These are phyloP conservation scores for Scaptomyza caliginosa DNA, from an alignment of 2,888 invertebrate species.

Conservation along the genomic window DNA sequence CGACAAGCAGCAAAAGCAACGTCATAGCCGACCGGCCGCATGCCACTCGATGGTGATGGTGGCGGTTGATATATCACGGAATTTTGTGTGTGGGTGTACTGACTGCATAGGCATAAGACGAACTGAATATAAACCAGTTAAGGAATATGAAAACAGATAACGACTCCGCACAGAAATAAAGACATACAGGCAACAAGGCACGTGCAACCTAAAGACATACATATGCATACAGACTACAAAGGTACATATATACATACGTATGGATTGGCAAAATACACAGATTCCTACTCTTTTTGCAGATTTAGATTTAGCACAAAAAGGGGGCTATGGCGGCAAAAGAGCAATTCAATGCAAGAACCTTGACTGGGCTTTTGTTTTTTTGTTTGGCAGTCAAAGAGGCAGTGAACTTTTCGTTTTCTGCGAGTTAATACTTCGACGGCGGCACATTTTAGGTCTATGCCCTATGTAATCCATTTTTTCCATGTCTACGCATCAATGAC, in stretches of 20 bases:
- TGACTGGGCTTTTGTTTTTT: constrained; percentile 67
- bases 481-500: too few species aligned
- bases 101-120: constrained; percentile 54
- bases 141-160: constrained; percentile 80
- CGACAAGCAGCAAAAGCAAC: constrained; percentile 14
- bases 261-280: constrained; percentile 4
- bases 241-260: not conserved
- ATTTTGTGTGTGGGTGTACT: constrained; percentile 80
- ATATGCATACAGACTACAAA: constrained; percentile 21
- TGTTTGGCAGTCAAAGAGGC: constrained; percentile 46
- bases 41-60: constrained; percentile 75
- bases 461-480: constrained; percentile 5
- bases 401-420: constrained; percentile 58
- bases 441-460: constrained; percentile 13
- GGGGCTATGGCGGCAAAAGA: constrained; percentile 2
- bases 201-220: constrained; percentile 45
- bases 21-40: constrained; percentile 35
- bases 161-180: constrained; percentile 67
- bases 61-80: constrained; percentile 75
- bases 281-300: constrained; percentile 39
- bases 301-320: constrained; percentile 24
- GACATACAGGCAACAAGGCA: constrained; percentile 71
- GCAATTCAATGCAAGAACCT: constrained; percentile 56
- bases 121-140: constrained; percentile 74
- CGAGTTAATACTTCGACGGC: not conserved